Evolutionary conservation across 1,140 invertebrate species (phyloP), one percentile per base, ranked within the genome.

Genomic region (Drosophila chauvacae): DNA sequence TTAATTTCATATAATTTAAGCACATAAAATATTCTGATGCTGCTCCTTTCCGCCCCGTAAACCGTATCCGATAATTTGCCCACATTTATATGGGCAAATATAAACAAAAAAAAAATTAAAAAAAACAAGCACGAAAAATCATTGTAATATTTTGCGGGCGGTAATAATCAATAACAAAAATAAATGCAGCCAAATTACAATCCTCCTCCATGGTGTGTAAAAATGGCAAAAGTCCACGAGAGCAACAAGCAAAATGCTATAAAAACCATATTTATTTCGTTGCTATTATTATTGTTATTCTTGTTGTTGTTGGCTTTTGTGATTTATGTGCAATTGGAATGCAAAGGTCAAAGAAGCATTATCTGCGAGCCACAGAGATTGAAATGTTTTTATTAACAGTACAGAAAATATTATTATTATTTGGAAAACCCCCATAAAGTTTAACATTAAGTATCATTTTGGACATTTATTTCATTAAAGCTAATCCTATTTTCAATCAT

Each of bases 301-400:
- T 51, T 47, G 20, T 23, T 45, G 42, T 47, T 47, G n/a, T 57
- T 65, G 37, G 2, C 37, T 42, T 33, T 51, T 53, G 45, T 77
- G 57, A 78, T 78, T 78, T 63, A 77, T 78, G 53, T 62, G 23
- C 53, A 71, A 37, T 71, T 45, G 53, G 47, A 77, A 66, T 77
- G 74, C 74, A 78, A 78, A 78, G 75, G 76, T 78, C 76, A 78
- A 18, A 20, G 23, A 9, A 39, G 44, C 23, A 33, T 45, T 41
- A 70, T 58, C 51, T 71, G 33, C 30, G 33, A 69, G 35, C 39
- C 16, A 7, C 33, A 39, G 13, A 28, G 39, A 70, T 47, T 33
- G 10, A 18, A 39, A 13, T 7, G 39, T 37, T 28, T 35, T 51
- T 51, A 30, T 44, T 5, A 37, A 28, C n/a, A 35, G 18, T 14